These are phyloP conservation scores for Perognathus longimembris DNA, from an alignment of 2,113 vertebrate genomes.

Conservation along the genomic window DNA sequence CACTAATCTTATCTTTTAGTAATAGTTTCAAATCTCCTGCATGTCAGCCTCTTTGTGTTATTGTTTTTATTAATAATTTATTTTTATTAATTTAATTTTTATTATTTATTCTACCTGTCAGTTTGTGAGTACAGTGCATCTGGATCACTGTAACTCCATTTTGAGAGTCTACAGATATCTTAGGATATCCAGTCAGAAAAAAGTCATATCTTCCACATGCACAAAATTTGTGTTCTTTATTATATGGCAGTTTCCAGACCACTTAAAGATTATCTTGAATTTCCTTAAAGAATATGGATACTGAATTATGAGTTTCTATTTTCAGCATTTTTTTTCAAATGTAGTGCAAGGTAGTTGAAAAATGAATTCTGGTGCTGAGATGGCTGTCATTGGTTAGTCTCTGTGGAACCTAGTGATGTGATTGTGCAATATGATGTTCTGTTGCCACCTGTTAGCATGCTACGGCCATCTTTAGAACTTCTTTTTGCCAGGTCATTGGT, in stretches of 20 bases:
- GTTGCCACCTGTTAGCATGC: background rate
- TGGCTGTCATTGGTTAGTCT: background rate
- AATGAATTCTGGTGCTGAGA: background rate
- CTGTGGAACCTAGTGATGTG: background rate
- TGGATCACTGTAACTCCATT: no score
- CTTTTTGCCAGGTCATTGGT: background rate
- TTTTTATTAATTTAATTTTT: no score
- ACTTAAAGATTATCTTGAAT: background rate
- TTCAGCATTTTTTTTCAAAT: background rate
- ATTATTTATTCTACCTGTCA: no score
- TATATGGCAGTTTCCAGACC: background rate
- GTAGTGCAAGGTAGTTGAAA: background rate
- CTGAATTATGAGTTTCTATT: conserved; percentile 6
- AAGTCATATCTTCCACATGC: background rate
- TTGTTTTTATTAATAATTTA: no score
- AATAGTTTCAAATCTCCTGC: background rate
- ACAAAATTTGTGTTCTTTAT: background rate
- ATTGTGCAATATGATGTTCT: background rate
- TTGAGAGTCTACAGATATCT: background rate
- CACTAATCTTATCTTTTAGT: conserved; percentile 4
- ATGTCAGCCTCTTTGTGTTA: background rate
- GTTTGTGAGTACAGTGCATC: no score
- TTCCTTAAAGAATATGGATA: background rate
- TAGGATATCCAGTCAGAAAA: background rate
- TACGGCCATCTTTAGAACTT: background rate